phyloP scores from a whole-genome alignment of 2,797 vertebrate genomes.

The Pseudocheirus occidentalis region DNA sequence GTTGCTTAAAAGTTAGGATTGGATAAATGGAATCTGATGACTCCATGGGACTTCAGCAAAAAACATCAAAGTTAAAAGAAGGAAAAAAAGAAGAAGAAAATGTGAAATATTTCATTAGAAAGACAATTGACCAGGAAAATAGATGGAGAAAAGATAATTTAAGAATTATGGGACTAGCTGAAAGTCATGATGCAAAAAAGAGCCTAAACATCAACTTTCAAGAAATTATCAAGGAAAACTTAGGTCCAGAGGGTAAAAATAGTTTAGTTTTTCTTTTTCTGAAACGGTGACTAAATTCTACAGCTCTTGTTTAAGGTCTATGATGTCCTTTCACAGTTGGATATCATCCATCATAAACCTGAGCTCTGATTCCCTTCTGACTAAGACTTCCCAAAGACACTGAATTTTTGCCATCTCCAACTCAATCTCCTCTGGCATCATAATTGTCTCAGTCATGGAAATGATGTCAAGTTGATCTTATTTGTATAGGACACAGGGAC shows the following conservation, averaged over 20 bases:
- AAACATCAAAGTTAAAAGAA: not conserved
- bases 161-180: not conserved
- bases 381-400: constrained; percentile 96
- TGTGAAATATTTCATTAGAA: not conserved
- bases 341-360: constrained; percentile 89
- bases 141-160: not conserved
- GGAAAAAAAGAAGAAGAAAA: not conserved
- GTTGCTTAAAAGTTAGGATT: not conserved
- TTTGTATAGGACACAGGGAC: not conserved
- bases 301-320: too few relatives aligned
- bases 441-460: constrained; percentile 97
- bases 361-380: constrained; percentile 97
- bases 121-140: not conserved
- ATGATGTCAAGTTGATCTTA: constrained; percentile 93
- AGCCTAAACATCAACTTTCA: not conserved
- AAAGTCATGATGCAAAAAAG: not conserved
- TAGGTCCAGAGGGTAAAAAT: too few relatives aligned
- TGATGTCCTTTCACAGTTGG: too few relatives aligned
- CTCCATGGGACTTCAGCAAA: not conserved
- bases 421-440: constrained; percentile 98
- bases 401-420: constrained; percentile 98
- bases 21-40: not conserved
- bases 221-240: not conserved
- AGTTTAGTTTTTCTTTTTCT: too few relatives aligned
- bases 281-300: too few relatives aligned